Evolutionary conservation across 2,113 vertebrate species (phyloP), one percentile per base, ranked within the genome.

Genomic region (Ancistrus triradiatus): DNA sequence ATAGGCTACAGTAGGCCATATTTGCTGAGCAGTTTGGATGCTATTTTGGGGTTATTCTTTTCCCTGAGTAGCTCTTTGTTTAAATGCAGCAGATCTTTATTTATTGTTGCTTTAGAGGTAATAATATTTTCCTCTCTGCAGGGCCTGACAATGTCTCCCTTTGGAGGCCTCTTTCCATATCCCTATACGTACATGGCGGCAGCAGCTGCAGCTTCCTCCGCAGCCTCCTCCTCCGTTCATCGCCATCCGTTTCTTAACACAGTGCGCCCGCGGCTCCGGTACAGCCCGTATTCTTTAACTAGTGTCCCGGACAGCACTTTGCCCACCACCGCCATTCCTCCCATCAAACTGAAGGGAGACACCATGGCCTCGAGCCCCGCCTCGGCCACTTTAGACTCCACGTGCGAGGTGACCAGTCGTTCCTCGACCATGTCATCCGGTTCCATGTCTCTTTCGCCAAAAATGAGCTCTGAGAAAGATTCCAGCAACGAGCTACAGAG

Each of bases 161-260:
- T 98, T 31, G 94, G 95, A 28, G 89, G 92, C 63, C 83, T 98
- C 42, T 98, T 98, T 66, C 92, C 95, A 0, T 98, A 97, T 3
- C 95, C 95, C 0, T 98, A 98, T 84, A 98, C 94, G 1, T 98
- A 98, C 79, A 98, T 98, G 95, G 95, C 95, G 0, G 95, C 93
- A 0, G 95, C 91, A 0, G 92, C 92, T 0, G 92, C 95, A 0
- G 94, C 95, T 22, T 90, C 90, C 0, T 88, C 91, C 0, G 91
- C 92, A 2, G 90, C 91, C 58, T 88, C 89, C 66, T 90, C 86
- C 42, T 91, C 95, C 1, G 88, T 93, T 33, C 95, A 95, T 78
- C 93, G 93, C 3, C 95, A 95, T 75, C 93, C 92, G 1, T 95
- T 94, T 81, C 89, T 98, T 66, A 95, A 87, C 83, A 89, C 90